Percentiles rank a stretch among this genome's conserved stretches.
Evolutionary conservation across 2,113 vertebrate genomes (phyloP).

Genomic region (Lanius collurio): DNA sequence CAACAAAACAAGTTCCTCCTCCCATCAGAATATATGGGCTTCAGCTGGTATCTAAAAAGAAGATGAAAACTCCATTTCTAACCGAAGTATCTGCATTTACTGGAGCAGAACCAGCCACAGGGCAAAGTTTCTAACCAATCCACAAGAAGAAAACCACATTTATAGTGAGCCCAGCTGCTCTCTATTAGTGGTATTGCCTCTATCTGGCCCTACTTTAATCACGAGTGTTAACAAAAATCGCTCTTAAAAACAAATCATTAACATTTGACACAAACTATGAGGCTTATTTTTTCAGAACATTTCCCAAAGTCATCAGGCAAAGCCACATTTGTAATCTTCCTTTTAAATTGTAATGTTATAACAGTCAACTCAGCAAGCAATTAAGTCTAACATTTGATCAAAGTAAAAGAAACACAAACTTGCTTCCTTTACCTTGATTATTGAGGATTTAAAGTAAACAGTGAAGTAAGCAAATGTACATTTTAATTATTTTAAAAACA

Average conservation of each 20-base stretch:
- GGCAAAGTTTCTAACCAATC: constrained; percentile 3
- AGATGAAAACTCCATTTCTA: not conserved
- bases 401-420: not conserved
- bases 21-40: not conserved
- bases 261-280: not conserved
- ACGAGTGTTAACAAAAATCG: not conserved
- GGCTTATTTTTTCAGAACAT: not conserved
- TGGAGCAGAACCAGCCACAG: constrained; percentile 15
- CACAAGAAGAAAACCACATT: not conserved
- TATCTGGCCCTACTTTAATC: not conserved
- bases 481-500: not conserved
- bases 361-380: not conserved
- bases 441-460: not conserved
- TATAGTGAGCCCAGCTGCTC: not conserved
- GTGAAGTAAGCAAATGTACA: not conserved
- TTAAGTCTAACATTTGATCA: not conserved
- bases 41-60: not conserved
- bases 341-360: not conserved
- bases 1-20: not conserved
- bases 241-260: constrained; percentile 3
- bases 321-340: not conserved
- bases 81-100: not conserved
- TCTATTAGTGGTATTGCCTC: not conserved
- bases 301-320: not conserved
- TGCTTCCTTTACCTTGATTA: not conserved